These are phyloP conservation scores for Synergus umbraculus DNA, from an alignment of 2,888 invertebrate species.

Conservation along the genomic window DNA sequence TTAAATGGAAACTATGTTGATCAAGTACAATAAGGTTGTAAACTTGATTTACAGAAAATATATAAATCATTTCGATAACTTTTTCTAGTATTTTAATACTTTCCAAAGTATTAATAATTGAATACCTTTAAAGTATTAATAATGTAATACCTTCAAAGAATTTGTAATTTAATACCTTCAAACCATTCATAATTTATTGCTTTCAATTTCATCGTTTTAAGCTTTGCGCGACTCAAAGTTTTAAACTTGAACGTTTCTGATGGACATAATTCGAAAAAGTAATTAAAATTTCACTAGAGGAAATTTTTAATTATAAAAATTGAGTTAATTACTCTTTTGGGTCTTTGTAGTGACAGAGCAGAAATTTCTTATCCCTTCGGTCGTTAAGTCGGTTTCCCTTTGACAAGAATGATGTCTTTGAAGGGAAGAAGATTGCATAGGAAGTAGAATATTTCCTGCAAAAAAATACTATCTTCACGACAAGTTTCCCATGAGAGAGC, in stretches of 20 bases:
- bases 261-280: no score
- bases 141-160: no score
- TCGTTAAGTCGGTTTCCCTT: background rate
- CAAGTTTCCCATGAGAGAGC: background rate
- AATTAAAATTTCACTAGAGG: background rate
- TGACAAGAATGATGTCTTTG: background rate
- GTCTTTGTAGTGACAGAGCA: background rate
- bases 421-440: background rate
- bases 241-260: no score
- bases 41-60: no score
- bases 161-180: no score
- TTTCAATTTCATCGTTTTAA: no score
- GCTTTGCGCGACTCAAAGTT: no score
- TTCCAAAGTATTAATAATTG: no score
- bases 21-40: background rate
- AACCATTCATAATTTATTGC: background rate
- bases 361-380: background rate
- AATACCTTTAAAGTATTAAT: no score
- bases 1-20: background rate
- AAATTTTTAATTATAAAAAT: background rate
- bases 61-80: no score
- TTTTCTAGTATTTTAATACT: no score
- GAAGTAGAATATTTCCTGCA: background rate
- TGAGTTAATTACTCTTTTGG: background rate
- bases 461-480: conserved; percentile 15